These are phyloP conservation scores for Shinisaurus crocodilurus DNA, from an alignment of 2,113 vertebrate species.

Conservation along the genomic window DNA sequence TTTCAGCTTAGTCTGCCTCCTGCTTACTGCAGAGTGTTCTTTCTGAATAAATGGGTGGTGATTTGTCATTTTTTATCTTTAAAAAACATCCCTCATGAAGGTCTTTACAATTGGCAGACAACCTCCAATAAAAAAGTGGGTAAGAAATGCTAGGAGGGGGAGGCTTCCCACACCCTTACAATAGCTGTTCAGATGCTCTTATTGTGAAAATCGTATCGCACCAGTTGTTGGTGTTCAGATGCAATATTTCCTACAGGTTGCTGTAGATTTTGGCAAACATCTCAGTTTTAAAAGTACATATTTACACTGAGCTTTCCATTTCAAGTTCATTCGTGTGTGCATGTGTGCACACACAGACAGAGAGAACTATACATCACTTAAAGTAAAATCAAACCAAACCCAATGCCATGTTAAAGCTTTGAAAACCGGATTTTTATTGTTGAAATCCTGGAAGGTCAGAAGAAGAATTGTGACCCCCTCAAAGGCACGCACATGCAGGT, in stretches of 20 bases:
- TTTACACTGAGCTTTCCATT: background rate
- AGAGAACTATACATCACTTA: background rate
- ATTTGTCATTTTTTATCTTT: background rate
- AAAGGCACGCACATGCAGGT: too few species aligned
- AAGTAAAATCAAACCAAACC: background rate
- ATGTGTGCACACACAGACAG: background rate
- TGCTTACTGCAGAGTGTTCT: background rate
- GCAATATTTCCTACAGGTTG: background rate
- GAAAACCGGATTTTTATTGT: too few species aligned
- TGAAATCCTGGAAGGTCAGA: background rate
- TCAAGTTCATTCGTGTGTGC: background rate
- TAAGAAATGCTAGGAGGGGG: background rate
- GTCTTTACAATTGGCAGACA: background rate
- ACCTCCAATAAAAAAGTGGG: background rate
- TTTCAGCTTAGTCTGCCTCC: background rate
- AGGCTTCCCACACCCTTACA: background rate
- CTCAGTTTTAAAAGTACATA: background rate
- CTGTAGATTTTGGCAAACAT: background rate
- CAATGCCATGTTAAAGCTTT: too few species aligned
- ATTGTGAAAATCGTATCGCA: background rate
- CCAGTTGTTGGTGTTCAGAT: background rate
- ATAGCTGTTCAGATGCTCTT: background rate
- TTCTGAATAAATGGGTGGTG: background rate
- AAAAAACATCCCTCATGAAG: background rate
- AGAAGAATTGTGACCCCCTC: background rate